phyloP scores from a whole-genome alignment of 1,140 invertebrate species.

The Penaeus vannamei region DNA sequence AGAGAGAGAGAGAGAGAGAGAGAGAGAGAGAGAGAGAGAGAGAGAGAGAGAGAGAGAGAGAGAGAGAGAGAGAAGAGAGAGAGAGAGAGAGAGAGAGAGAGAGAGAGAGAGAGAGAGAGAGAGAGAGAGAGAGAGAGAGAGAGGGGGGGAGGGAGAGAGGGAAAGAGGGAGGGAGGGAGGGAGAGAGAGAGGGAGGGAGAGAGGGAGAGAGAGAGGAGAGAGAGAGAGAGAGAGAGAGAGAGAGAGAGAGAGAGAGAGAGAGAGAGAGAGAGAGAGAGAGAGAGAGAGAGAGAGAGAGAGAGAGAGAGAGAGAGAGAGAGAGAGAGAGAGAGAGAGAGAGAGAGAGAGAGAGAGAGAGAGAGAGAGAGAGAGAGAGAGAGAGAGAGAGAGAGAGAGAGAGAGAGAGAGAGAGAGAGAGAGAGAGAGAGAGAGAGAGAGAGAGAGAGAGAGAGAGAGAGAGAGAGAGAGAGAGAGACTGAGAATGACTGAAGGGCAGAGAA shows the following conservation, averaged over 20 bases:
- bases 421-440: constrained; percentile 7
- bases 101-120: constrained; percentile 27
- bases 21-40: not conserved
- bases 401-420: constrained; percentile 20
- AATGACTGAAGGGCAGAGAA: not conserved
- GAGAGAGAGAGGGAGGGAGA: not conserved
- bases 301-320: constrained; percentile 34
- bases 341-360: not conserved
- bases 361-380: constrained; percentile 20
- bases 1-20: not conserved
- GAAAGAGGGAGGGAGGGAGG: not conserved
- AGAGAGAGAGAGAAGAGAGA: not conserved
- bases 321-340: constrained; percentile 37
- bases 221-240: not conserved
- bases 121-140: constrained; percentile 24
- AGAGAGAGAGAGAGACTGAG: constrained; percentile 12
- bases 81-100: not conserved
- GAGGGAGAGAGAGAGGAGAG: constrained; percentile 27
- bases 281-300: constrained; percentile 37
- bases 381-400: constrained; percentile 9
- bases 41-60: not conserved
- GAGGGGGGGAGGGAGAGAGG: not conserved
- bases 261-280: constrained; percentile 37
- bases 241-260: constrained; percentile 37
- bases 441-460: constrained; percentile 18